Evolutionary conservation across 2,888 invertebrate genomes (phyloP), one percentile per base, ranked within the genome.

Genomic region (Cremastinae sp.): DNA sequence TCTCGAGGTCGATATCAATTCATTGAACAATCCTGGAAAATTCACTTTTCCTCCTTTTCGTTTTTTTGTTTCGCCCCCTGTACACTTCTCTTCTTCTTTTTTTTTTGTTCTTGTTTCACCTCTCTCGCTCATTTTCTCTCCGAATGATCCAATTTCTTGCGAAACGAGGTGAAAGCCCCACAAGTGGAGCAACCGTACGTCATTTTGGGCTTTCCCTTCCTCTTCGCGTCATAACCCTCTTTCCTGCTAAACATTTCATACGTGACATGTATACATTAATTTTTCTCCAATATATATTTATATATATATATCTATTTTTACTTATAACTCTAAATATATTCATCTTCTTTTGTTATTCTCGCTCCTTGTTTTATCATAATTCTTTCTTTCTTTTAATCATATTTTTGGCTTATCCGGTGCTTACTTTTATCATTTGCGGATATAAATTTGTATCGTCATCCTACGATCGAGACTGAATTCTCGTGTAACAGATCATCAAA

Each of bases 201-300:
- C 22, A 69, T 43, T 62, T 78, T 74, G 36, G 62, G 36, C 58
- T 66, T 78, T 65, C 36, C 68, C 28, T 68, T 75, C 65, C 18
- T 70, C 45, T 58, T 69, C 47, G 45, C 49, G 14, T 59, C 47
- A 59, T 53, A 68, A 71, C 54, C 43, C 47, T 71, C 58, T 58
- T 51, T 80, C 78, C 78, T 80, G 77, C 77, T 61, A 69, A 74
- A 80, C 38, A 78, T 78, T 71, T 56, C 41, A 71, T 22, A 64
- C 62, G 64, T 72, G 56, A 74, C 71, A 70, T 56, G 64, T 66
- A 70, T 56, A 70, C 65, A 58, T 45, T 56, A 14, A 68, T 64
- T 64, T 64, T 28, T 28, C 28, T 28, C 28, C 28, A 28, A 3
- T 41, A 18, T 8, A 49, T 38, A 3, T 8, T 28, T 12, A 38